Evolutionary conservation across 2,888 invertebrate species (phyloP), one percentile per base, ranked within the genome.

Genomic region (Hemicrepidius hirtus): DNA sequence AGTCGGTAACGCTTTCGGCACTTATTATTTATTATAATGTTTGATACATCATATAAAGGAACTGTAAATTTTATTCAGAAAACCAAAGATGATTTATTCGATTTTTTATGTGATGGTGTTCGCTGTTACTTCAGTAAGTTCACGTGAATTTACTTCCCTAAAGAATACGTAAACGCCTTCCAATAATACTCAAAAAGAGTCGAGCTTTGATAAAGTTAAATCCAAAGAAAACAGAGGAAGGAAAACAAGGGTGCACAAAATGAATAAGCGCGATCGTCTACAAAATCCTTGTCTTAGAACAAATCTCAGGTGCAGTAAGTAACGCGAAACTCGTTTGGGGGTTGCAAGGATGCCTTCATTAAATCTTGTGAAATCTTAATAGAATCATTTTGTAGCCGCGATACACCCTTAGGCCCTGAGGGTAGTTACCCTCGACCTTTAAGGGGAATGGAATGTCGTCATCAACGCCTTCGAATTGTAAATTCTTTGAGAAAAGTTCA

Each of bases 321-420:
- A 32, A 44, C 44, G 32, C n/a, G 40, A 18, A 12, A 21, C 20
- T 16, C 55, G 37, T 21, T 57, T 37, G 20, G 53, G 44, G 57
- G 37, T 37, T 9, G 32, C 37, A 37, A 18, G 57, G 57, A 57
- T 37, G 37, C 57, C 57, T 57, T 57, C 57, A 57, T 57, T 57
- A 57, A 57, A 37, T 57, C 57, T 35, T 21, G 57, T 57, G 57
- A 57, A 57, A 57, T 57, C 57, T 57, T 57, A 57, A 57, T 57
- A 57, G 57, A 57, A 57, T 57, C 57, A 57, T 57, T 57, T 37
- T 32, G 32, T 32, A 37, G 37, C 57, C 57, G 35, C 55, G 57
- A 37, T 37, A 57, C 37, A 37, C 57, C 57, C 57, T 57, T 40
- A 4, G 32, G 7, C 37, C 9, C 55, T 12, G 3, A n/a, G n/a